These are phyloP conservation scores for Hestina assimilis DNA, from an alignment of 1,140 invertebrate genomes.

Conservation along the genomic window DNA sequence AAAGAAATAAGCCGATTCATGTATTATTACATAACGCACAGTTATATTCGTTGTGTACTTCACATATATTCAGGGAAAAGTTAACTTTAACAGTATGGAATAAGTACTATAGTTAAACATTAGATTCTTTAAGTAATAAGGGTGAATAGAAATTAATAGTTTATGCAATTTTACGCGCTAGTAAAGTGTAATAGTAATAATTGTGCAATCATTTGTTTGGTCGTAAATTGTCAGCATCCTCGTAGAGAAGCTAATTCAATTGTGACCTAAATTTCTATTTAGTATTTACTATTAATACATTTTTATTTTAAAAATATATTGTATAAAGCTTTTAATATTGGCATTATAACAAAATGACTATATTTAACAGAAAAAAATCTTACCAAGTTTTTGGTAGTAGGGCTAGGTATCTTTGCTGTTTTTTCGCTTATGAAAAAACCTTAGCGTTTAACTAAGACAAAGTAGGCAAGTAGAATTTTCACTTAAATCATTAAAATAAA, in stretches of 20 bases:
- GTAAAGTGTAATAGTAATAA: not conserved
- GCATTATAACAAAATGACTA: no score
- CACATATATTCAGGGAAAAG: not conserved
- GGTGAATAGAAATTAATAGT: constrained; percentile 5
- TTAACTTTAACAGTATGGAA: not conserved
- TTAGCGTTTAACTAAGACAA: no score
- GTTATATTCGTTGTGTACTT: not conserved
- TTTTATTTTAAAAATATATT: no score
- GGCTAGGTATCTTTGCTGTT: no score
- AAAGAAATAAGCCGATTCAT: constrained; percentile 27
- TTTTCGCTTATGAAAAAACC: no score
- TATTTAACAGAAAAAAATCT: no score
- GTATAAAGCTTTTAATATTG: no score
- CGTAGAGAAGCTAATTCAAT: not conserved
- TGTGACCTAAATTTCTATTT: not conserved
- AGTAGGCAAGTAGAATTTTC: no score
- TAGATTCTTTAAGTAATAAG: not conserved
- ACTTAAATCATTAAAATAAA: no score
- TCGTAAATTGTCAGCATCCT: constrained; percentile 35
- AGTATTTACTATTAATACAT: no score
- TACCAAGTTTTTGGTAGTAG: no score
- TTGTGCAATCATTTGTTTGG: not conserved
- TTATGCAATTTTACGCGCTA: not conserved
- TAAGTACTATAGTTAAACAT: not conserved
- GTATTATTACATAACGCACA: constrained; percentile 28